Evolutionary conservation across 2,113 vertebrate genomes (phyloP), one percentile per base, ranked within the genome.

Genomic region (Hippocampus zosterae): DNA sequence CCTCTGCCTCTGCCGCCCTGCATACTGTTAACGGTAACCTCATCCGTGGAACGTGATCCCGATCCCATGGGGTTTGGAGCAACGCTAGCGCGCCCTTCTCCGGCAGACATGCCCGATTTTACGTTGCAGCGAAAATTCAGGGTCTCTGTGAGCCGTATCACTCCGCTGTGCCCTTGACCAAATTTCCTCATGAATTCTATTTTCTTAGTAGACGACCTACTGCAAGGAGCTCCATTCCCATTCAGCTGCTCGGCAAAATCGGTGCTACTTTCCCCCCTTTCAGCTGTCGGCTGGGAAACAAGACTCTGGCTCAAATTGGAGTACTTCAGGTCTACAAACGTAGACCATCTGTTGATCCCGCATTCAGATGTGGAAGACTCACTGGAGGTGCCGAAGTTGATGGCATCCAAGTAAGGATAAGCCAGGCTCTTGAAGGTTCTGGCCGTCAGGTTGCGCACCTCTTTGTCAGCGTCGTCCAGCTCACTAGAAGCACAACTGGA

Each of bases 401-500:
- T 89, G 37, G 95, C 92, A 75, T 97, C 94, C 37, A 96, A 90
- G 84, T 94, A 96, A 0, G 95, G 95, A 65, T 94, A 94, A 0
- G 97, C 96, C 25, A 99, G 88, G 88, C 97, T 99, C 77, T 92
- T 94, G 92, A 99, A 99, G 48, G 96, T 88, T 42, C 91, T 88
- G 81, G 95, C 93, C 0, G 96, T 99, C 76, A 99, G 91, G 83
- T 86, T 96, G 42, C 96, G 93, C 87, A 99, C 97, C 84, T 99
- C 97, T 73, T 96, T 95, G 88, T 99, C 96, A 0, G 96, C 95
- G 59, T 98, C 97, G 70, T 99, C 96, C 77, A 95, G 89, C 77
- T 98, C 96, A 65, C 97, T 97, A 86, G 96, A 98, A 44, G 94
- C 93, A 0, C 95, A 94, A 71, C 96, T 98, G 33, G 95, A 95